Evolutionary conservation across 2,888 invertebrate species (phyloP).

Genomic region (Amitus sp.): DNA sequence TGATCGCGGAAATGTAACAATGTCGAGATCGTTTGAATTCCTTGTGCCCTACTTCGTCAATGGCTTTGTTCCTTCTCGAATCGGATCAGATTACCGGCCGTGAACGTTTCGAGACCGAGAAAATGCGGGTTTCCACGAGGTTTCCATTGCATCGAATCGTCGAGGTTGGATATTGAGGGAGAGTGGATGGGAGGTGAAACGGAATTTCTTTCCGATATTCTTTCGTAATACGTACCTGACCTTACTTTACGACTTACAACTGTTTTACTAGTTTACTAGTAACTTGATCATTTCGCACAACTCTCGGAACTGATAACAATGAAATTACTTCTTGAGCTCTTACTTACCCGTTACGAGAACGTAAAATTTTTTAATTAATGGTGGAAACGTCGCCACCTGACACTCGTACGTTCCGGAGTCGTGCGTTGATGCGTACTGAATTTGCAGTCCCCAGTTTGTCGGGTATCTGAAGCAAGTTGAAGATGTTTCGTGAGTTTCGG

Average conservation of each 20-base stretch:
- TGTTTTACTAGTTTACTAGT: neutral
- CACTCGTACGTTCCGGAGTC: slow-evolving; percentile 75
- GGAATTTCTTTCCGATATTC: slow-evolving; percentile 11
- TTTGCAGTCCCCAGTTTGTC: slow-evolving; percentile 73
- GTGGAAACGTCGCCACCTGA: slow-evolving; percentile 74
- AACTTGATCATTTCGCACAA: neutral
- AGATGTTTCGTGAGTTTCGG: too few species aligned
- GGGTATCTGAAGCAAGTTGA: slow-evolving; percentile 62
- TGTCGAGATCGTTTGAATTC: slow-evolving; percentile 53
- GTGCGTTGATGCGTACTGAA: slow-evolving; percentile 69
- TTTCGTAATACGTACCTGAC: slow-evolving; percentile 20
- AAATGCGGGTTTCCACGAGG: slow-evolving; percentile 56
- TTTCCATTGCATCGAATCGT: slow-evolving; percentile 55
- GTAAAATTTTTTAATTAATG: slow-evolving; percentile 70
- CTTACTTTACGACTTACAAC: slow-evolving; percentile 8
- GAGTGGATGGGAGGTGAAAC: neutral
- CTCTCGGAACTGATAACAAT: too few species aligned
- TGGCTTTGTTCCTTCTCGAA: slow-evolving; percentile 56
- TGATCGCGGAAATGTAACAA: slow-evolving; percentile 51
- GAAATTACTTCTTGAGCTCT: neutral
- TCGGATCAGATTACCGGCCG: slow-evolving; percentile 57
- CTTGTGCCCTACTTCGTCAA: slow-evolving; percentile 50
- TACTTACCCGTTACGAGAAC: slow-evolving; percentile 68
- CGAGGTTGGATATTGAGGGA: slow-evolving; percentile 49
- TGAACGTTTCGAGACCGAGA: slow-evolving; percentile 47